Evolutionary conservation across 53 echinoderm and acorn worm genomes (phyloP).

Genomic region (Apostichopus leukothele): DNA sequence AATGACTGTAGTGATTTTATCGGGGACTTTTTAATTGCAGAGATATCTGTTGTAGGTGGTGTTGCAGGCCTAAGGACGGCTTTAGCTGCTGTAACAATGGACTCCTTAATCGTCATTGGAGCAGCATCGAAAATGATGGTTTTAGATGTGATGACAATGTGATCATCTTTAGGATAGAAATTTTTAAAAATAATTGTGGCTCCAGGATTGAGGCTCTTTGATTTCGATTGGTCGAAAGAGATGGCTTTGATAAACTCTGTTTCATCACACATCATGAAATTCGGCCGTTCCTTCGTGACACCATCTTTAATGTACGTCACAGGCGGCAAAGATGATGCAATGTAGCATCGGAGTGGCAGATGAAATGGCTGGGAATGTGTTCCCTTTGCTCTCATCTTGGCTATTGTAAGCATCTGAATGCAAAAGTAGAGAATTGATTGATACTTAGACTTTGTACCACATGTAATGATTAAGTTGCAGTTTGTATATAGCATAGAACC

Average conservation of each 20-base stretch:
- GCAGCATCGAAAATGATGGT: background rate
- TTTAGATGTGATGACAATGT: background rate
- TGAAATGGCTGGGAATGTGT: background rate
- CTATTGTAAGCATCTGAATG: background rate
- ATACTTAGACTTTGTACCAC: too few species aligned
- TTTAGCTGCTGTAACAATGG: background rate
- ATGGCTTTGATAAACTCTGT: background rate
- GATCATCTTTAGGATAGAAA: background rate
- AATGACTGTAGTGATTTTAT: background rate
- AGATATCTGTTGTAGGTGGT: background rate
- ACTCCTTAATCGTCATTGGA: background rate
- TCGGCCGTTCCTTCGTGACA: background rate
- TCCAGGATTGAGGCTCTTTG: background rate
- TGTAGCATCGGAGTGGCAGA: background rate
- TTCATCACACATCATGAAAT: background rate
- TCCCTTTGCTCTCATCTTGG: background rate
- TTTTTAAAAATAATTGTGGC: background rate
- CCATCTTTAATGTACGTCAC: conserved; percentile 3
- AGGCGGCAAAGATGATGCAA: background rate
- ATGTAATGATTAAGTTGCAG: too few species aligned
- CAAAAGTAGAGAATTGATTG: too few species aligned
- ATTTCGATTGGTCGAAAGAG: background rate
- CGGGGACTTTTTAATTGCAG: background rate
- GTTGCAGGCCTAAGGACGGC: background rate
- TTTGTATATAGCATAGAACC: too few species aligned